Evolutionary conservation across 2,888 invertebrate species (phyloP), one percentile per base, ranked within the genome.

Genomic region (Folsomia candida): DNA sequence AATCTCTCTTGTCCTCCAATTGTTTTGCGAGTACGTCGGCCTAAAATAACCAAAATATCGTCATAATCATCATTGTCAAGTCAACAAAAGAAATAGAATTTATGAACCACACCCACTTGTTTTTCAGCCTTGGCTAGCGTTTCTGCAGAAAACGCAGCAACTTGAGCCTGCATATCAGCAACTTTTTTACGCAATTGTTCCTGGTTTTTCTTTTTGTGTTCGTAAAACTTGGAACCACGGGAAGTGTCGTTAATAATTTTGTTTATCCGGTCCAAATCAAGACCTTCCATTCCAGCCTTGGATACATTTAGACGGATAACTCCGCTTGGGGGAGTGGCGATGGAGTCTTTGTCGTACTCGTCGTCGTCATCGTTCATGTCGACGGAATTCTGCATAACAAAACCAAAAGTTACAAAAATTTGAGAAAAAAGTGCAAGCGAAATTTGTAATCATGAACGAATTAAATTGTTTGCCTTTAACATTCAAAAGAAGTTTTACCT

Each of bases 181-280:
- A 87, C 83, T 74, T 83, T 83, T 70, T 79, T 80, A 57, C 85
- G 83, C 63, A 87, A 81, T 69, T 84, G 82, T 71, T 84, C 81
- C 76, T 86, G 85, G 74, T 84, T 83, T 69, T 83, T 82, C 65
- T 82, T 81, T 78, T 86, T 85, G 81, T 86, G 85, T 67, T 83
- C 83, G 80, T 84, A 86, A 81, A 84, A 88, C 69, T 84, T 84
- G 4, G 86, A 86, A 1, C 86, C 87, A 82, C 82, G 81, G n/a
- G 84, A 84, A 2, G 83, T 82, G 60, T 83, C 82, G 71, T 82
- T 80, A 54, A 85, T 83, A 24, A 83, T 81, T 73, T 81, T 70
- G 72, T 83, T 83, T 29, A 84, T 83, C 27, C 76, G 73, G 1
- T 81, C 82, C 26, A 75, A 73, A 61, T 82, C 81, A 25, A 82